Evolutionary conservation across 2,797 vertebrate species (phyloP), one percentile per base, ranked within the genome.

Genomic region (Microctenopoma steveboyesi): DNA sequence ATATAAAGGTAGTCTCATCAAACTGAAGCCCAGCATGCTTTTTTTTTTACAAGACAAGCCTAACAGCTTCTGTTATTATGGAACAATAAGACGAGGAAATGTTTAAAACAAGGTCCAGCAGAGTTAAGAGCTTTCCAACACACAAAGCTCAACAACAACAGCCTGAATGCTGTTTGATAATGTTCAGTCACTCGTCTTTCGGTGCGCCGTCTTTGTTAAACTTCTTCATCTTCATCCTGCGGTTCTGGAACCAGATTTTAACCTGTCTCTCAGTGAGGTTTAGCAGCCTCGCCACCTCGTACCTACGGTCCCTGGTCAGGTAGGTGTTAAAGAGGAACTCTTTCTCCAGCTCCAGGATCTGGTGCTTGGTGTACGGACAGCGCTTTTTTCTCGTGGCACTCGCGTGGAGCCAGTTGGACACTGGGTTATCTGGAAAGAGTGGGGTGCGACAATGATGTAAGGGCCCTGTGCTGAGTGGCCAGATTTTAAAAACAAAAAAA

Each of bases 181-280:
- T 51, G 15, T 39, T 69, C 54, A 70, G 57, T 89, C 76, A 91
- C 16, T 86, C 88, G 2, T 97, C 96, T 88, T 97, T 97, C 2
- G 95, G 94, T 78, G 94, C 92, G 58, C 90, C 85, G 71, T 98
- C 97, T 89, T 98, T 98, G 92, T 98, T 98, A 92, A 97, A 97
- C 92, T 98, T 98, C 95, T 98, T 98, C 97, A 98, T 97, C 95
- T 98, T 98, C 97, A 98, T 98, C 86, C 97, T 95, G 86, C 97
- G 95, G 86, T 98, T 98, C 90, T 98, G 97, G 92, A 98, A 98
- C 97, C 97, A 98, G 88, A 98, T 98, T 93, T 98, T 98, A 89
- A 98, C 97, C 95, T 98, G 97, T 95, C 97, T 95, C 89, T 98
- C 97, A 2, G 97, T 98, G 86, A 98, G 93, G 89, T 96, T 98